These are phyloP conservation scores for Apis laboriosa DNA, from an alignment of 1,140 invertebrate genomes.

Conservation along the genomic window DNA sequence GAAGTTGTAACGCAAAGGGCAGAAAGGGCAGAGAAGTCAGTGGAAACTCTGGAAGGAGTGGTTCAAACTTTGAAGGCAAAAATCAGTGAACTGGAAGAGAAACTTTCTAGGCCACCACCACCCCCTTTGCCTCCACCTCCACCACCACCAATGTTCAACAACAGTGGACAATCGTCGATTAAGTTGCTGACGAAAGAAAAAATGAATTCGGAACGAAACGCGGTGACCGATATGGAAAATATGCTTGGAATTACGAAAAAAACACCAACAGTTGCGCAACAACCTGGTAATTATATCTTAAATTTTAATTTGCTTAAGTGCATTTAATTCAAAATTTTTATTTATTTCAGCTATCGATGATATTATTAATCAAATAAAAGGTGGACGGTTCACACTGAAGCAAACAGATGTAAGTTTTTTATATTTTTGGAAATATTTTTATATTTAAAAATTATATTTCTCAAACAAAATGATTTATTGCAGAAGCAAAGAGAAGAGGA, in stretches of 20 bases:
- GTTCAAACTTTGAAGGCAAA: conserved; percentile 70
- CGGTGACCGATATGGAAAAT: conserved; percentile 83
- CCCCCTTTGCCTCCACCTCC: conserved; percentile 77
- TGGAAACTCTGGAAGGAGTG: conserved; percentile 69
- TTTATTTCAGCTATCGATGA: conserved; percentile 84
- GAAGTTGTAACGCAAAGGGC: conserved; percentile 83
- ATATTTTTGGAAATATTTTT: not conserved
- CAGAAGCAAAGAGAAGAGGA: conserved; percentile 82
- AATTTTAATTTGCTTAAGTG: conserved; percentile 1
- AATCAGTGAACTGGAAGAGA: conserved; percentile 76
- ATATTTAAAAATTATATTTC: not conserved
- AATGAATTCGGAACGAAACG: conserved; percentile 68
- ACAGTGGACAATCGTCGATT: conserved; percentile 64
- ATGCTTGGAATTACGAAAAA: conserved; percentile 81
- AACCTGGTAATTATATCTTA: conserved; percentile 69
- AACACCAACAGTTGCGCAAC: conserved; percentile 70
- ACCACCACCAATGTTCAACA: conserved; percentile 72
- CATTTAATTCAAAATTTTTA: not conserved
- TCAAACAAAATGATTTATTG: conserved; percentile 38
- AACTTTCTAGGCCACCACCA: conserved; percentile 74
- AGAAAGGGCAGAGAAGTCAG: conserved; percentile 83
- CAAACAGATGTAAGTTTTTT: conserved; percentile 83
- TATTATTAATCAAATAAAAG: conserved; percentile 89
- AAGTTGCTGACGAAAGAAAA: conserved; percentile 72
- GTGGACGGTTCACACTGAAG: conserved; percentile 87